Percentiles rank a stretch among this genome's conserved stretches.
These are phyloP conservation scores for Apis dorsata DNA, from an alignment of 1,140 invertebrate species.

Conservation along the genomic window DNA sequence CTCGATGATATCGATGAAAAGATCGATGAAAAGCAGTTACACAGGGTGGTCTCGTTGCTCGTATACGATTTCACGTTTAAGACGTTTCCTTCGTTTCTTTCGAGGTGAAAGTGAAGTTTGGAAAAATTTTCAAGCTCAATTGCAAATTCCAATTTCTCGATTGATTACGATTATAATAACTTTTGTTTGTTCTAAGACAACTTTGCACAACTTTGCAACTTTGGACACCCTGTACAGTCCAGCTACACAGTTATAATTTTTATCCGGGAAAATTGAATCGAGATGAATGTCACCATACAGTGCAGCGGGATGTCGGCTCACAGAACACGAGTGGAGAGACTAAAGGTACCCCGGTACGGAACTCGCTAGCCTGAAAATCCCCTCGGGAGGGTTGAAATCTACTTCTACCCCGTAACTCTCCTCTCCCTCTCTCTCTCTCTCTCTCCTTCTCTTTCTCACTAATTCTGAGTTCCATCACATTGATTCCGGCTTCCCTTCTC, in stretches of 20 bases:
- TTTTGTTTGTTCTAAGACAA: too few species aligned
- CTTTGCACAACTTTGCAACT: too few species aligned
- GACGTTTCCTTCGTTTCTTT: too few species aligned
- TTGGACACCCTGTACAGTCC: too few species aligned
- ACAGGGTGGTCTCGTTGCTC: too few species aligned
- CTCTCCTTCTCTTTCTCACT: background rate
- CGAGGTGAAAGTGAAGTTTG: too few species aligned
- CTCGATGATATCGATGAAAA: too few species aligned
- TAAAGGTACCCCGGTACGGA: constrained; percentile 59
- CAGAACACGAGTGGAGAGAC: constrained; percentile 35
- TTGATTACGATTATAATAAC: too few species aligned
- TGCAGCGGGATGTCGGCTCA: constrained; percentile 35
- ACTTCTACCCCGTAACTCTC: constrained; percentile 48
- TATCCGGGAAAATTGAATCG: constrained; percentile 55
- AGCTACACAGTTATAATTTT: constrained; percentile 53
- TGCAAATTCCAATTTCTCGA: too few species aligned
- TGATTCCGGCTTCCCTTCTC: constrained; percentile 58
- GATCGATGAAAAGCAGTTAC: too few species aligned
- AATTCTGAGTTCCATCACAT: constrained; percentile 62
- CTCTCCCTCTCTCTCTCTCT: background rate
- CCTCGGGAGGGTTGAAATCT: constrained; percentile 63
- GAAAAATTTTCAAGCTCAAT: too few species aligned
- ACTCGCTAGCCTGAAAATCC: constrained; percentile 59
- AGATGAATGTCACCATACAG: constrained; percentile 43
- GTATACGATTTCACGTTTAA: too few species aligned